Conservation (phyloP, 2,113 vertebrate genomes). For the Coryphaenoides rupestris region DNA sequence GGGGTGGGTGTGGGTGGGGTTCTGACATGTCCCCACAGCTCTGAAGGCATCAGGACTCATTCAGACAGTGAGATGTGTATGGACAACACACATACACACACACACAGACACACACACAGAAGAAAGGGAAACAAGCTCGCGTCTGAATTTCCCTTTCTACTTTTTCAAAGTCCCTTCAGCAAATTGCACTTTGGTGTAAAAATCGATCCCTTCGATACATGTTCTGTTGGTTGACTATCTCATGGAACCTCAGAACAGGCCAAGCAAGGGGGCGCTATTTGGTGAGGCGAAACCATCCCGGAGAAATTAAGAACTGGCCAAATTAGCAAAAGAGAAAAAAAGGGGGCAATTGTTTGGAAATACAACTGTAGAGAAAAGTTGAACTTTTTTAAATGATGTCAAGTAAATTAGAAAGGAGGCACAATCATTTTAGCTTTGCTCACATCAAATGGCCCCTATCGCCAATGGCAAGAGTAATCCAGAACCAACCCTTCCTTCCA, state of each 20-base stretch:
- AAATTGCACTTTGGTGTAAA: conserved; percentile 85
- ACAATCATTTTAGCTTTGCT: conserved; percentile 53
- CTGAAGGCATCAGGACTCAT: conserved; percentile 71
- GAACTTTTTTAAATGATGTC: conserved; percentile 33
- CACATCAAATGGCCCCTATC: conserved; percentile 49
- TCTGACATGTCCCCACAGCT: conserved; percentile 43
- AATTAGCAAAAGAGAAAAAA: conserved; percentile 39
- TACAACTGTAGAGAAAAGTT: conserved; percentile 37
- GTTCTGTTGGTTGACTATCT: conserved; percentile 30
- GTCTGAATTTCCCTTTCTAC: conserved; percentile 30
- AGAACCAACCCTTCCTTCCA: conserved; percentile 19
- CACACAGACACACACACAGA: conserved; percentile 36
- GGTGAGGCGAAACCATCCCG: conserved; percentile 27
- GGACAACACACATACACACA: conserved; percentile 49
- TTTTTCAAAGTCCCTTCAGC: conserved; percentile 60
- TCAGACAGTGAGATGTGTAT: conserved; percentile 63
- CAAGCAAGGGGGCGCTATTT: not conserved
- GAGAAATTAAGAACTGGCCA: conserved; percentile 51
- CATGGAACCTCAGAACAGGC: conserved; percentile 12
- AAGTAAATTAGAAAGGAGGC: conserved; percentile 57
- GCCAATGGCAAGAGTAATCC: conserved; percentile 38
- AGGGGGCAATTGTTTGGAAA: conserved; percentile 25
- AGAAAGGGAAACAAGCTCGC: not conserved
- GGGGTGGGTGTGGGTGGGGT: conserved; percentile 16
- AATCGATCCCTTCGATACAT: conserved; percentile 55